Evolutionary conservation across 2,113 vertebrate genomes (phyloP), one percentile per base, ranked within the genome.

Genomic region (Patagioenas fasciata): DNA sequence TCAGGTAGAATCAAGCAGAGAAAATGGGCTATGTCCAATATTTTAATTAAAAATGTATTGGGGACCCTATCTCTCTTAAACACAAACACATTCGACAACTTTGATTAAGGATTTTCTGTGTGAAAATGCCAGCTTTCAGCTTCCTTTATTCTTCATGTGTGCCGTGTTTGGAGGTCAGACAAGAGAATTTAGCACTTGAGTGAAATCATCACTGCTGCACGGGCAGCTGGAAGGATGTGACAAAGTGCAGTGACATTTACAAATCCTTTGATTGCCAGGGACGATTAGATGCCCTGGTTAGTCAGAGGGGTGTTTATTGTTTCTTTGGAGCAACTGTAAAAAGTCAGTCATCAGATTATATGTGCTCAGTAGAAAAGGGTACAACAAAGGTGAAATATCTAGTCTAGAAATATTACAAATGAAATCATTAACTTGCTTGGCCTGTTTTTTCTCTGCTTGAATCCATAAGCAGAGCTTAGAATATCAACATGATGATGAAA

Each of bases 211-310:
- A 29, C 10, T 48, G 56, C 65, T 95, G 60, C 58, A 87, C 72
- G 70, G 65, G 80, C 73, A 94, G 79, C 80, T 95, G 82, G 82
- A 95, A 93, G 48, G 74, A 74, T 53, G 56, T 82, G 92, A 96
- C 80, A 85, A 93, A 96, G 87, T 88, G 87, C 95, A 90, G 57
- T 96, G 98, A 97, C 95, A 97, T 97, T 98, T 96, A 91, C 56
- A 95, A 95, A 93, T 88, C 71, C 74, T 96, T 86, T 96, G 91
- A 92, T 95, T 94, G 61, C 67, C 18, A 32, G 31, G 47, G 64
- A 96, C 89, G 81, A 95, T 96, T 80, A 88, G 78, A 67, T 95
- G 88, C n/a, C 51, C 85, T 78, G 78, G 69, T 80, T 87, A 91
- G 82, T 61, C 61, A 81, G 32, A 94, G 7, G 48, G 94, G 48